Conservation (phyloP, 1,140 invertebrate genomes). For the Cylas formicarius region DNA sequence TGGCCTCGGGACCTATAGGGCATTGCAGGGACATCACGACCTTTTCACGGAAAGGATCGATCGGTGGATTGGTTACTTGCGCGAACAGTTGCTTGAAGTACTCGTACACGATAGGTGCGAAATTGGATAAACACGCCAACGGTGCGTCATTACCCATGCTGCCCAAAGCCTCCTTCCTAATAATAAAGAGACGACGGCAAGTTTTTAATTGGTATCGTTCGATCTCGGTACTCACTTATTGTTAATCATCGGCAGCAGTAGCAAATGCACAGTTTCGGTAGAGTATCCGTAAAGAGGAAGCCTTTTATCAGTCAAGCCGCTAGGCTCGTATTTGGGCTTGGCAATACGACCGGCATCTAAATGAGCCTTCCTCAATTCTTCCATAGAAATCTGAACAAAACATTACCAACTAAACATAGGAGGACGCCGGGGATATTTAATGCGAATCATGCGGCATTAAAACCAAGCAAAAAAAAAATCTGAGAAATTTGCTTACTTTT, state of each 20-base stretch:
- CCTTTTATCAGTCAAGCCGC: conserved; percentile 70
- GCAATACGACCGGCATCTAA: conserved; percentile 40
- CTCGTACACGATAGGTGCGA: conserved; percentile 90
- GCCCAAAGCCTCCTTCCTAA: conserved; percentile 94
- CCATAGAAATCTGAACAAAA: conserved; percentile 56
- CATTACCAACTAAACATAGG: no score
- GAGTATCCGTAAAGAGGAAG: conserved; percentile 91
- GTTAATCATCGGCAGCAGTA: conserved; percentile 92
- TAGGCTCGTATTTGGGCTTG: conserved; percentile 43
- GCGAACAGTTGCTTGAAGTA: conserved; percentile 99
- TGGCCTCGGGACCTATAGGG: conserved; percentile 86
- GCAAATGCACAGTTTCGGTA: conserved; percentile 88
- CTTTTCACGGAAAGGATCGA: conserved; percentile 98
- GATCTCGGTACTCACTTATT: conserved; percentile 69
- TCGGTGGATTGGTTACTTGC: conserved; percentile 99
- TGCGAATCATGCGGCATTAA: neutral
- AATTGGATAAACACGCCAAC: conserved; percentile 89
- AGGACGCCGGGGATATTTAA: no score
- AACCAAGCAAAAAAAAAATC: neutral
- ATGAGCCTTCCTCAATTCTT: conserved; percentile 54
- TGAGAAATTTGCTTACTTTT: neutral
- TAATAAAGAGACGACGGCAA: conserved; percentile 23
- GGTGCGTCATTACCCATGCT: conserved; percentile 99
- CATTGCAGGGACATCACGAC: conserved; percentile 97
- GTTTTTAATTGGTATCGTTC: neutral